These are phyloP conservation scores for Drosophila longiperda DNA, from an alignment of 2,888 invertebrate genomes.

Conservation along the genomic window DNA sequence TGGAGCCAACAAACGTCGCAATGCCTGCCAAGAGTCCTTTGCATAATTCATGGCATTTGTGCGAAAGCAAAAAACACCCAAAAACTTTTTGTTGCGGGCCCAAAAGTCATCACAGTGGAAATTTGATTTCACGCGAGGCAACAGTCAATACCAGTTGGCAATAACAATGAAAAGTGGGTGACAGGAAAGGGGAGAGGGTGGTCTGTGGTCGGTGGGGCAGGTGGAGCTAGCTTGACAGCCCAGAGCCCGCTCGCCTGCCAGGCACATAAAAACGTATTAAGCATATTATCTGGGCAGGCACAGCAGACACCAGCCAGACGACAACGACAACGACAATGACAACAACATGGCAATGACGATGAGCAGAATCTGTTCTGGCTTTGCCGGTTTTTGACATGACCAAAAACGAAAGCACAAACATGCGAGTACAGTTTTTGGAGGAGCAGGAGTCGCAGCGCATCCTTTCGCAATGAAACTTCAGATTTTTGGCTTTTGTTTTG, in stretches of 20 bases:
- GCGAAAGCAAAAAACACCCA: conserved; percentile 38
- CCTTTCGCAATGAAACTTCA: conserved; percentile 77
- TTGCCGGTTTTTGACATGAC: conserved; percentile 69
- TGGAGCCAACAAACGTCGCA: conserved; percentile 19
- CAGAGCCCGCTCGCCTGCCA: conserved; percentile 30
- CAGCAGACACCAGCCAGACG: conserved; percentile 64
- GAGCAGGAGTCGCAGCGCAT: conserved; percentile 29
- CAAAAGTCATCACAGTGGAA: conserved; percentile 77
- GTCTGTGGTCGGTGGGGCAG: not conserved
- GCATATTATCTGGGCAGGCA: conserved; percentile 76
- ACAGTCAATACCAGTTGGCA: conserved; percentile 74
- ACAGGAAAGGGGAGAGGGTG: not conserved
- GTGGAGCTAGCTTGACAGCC: conserved; percentile 8
- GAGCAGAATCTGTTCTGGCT: conserved; percentile 65
- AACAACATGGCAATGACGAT: conserved; percentile 32
- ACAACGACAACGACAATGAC: conserved; percentile 8
- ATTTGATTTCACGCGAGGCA: conserved; percentile 77
- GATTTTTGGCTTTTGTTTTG: conserved; percentile 71
- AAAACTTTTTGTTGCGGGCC: conserved; percentile 51
- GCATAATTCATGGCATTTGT: conserved; percentile 71
- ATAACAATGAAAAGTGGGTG: conserved; percentile 62
- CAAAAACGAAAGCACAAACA: conserved; percentile 57
- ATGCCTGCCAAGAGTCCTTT: conserved; percentile 61
- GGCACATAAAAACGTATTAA: conserved; percentile 80
- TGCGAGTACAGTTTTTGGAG: conserved; percentile 17